Base-by-base conservation (phyloP, 1,140 invertebrate genomes). In the Globodera rostochiensis region DNA sequence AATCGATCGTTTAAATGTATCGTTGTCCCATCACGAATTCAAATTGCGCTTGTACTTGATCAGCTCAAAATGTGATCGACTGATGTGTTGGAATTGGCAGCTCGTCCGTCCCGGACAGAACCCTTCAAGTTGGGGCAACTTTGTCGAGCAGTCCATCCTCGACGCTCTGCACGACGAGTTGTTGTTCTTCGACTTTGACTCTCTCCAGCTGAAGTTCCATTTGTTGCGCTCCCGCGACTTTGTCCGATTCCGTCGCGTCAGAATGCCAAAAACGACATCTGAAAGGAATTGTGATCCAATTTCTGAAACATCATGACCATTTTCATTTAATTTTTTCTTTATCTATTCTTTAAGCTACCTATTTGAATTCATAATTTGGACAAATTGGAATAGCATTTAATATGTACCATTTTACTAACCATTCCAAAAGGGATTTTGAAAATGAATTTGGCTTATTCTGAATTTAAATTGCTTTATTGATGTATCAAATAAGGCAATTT, bases 1-100 rank as follows among this genome's bases (percentile, higher is more conserved):
- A n/a, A 64, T 64, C 57, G 57, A 64, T 19, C 19, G 57, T 15
- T 64, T 19, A 13, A 46, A 45, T 25, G 3, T 60, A 19, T 64
- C 15, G 57, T n/a, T 13, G 53, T 15, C 8, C 5, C 11, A 15
- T 64, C 15, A 64, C 15, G 57, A 64, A 64, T 64, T 64, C 19
- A 77, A 64, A n/a, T 21, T 77, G 5, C 75, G 57, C 47, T 77
- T 77, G 66, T 77, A 77, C 36, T 77, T 77, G 75, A 77, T 60
- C 75, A 77, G 69, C 46, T 77, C 57, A 21, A 78, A 78, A 64
- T 78, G 53, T 46, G 77, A 64, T 53, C 66, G 70, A 9, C 57
- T 66, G 49, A 66, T 45, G 25, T 69, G 66, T 69, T 77, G 76
- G n/a, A 66, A 13, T 45, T 69, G 64, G 70, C 77, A 78, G 21